Evolutionary conservation across 2,797 vertebrate genomes (phyloP).

Genomic region (Phalanger gymnotis): DNA sequence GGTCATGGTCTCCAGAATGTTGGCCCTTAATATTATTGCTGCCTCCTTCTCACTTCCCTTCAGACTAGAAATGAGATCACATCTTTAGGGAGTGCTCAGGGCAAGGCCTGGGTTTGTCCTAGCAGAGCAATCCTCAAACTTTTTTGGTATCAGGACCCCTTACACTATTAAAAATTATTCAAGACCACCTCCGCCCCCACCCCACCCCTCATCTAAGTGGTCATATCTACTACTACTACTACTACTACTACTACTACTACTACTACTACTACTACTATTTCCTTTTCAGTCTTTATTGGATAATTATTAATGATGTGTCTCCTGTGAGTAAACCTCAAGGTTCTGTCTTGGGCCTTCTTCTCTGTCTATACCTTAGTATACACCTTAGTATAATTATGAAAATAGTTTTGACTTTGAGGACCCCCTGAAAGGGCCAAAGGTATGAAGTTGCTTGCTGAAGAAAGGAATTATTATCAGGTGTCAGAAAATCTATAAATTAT

Average conservation of each 20-base stretch:
- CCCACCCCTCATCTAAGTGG: neutral
- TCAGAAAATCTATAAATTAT: conserved; percentile 14
- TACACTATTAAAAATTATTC: neutral
- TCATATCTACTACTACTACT: too few species aligned
- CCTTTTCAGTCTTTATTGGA: neutral
- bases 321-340: neutral
- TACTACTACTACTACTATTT: too few species aligned
- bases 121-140: neutral
- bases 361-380: too few species aligned
- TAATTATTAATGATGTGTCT: neutral
- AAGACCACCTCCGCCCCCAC: neutral
- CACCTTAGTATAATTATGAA: neutral
- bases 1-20: neutral
- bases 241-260: too few species aligned
- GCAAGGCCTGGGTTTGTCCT: neutral
- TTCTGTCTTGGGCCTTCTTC: neutral
- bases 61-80: neutral
- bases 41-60: neutral
- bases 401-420: neutral
- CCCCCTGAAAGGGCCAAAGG: neutral
- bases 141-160: neutral
- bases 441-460: neutral
- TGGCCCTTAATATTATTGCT: neutral
- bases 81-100: neutral
- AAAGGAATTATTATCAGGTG: neutral